These are phyloP conservation scores for Cryptoblepharus egeriae DNA, from an alignment of 2,797 vertebrate genomes.

Conservation along the genomic window DNA sequence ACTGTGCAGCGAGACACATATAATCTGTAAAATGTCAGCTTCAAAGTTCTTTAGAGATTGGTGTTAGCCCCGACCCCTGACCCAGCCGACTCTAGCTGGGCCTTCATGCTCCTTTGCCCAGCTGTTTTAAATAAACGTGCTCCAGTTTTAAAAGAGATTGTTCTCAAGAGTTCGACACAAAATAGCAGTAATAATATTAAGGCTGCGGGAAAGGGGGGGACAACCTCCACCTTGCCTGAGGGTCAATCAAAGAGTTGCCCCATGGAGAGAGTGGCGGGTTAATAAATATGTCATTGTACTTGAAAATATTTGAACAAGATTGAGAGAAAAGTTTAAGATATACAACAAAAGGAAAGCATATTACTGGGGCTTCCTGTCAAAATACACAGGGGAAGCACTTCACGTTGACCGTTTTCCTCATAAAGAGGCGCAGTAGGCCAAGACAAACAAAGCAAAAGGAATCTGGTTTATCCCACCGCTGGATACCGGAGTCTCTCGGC, in stretches of 20 bases:
- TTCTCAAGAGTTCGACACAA: slow-evolving; percentile 76
- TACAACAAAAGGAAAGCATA: slow-evolving; percentile 82
- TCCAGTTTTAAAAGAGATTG: slow-evolving; percentile 83
- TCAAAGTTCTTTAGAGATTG: slow-evolving; percentile 92
- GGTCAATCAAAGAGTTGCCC: slow-evolving; percentile 74
- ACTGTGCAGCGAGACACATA: slow-evolving; percentile 82
- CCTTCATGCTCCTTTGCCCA: slow-evolving; percentile 82
- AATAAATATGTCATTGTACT: slow-evolving; percentile 83
- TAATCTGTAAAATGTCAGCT: slow-evolving; percentile 93
- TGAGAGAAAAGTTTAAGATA: slow-evolving; percentile 79
- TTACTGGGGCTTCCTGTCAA: slow-evolving; percentile 85
- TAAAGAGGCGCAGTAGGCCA: slow-evolving; percentile 82
- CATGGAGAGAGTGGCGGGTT: slow-evolving; percentile 77
- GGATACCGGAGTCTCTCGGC: slow-evolving; percentile 71
- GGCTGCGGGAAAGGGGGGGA: slow-evolving; percentile 60
- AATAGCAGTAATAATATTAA: slow-evolving; percentile 81
- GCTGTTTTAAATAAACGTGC: slow-evolving; percentile 93
- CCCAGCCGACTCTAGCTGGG: slow-evolving; percentile 83
- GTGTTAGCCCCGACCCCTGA: slow-evolving; percentile 91
- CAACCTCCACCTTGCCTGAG: slow-evolving; percentile 73
- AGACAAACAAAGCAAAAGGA: slow-evolving; percentile 80
- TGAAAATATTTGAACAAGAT: slow-evolving; percentile 82
- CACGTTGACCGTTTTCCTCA: slow-evolving; percentile 82
- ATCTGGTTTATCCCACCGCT: slow-evolving; percentile 79
- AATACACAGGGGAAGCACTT: slow-evolving; percentile 86